Evolutionary conservation across 2,888 invertebrate species (phyloP).

Genomic region (Eristalis tenax): DNA sequence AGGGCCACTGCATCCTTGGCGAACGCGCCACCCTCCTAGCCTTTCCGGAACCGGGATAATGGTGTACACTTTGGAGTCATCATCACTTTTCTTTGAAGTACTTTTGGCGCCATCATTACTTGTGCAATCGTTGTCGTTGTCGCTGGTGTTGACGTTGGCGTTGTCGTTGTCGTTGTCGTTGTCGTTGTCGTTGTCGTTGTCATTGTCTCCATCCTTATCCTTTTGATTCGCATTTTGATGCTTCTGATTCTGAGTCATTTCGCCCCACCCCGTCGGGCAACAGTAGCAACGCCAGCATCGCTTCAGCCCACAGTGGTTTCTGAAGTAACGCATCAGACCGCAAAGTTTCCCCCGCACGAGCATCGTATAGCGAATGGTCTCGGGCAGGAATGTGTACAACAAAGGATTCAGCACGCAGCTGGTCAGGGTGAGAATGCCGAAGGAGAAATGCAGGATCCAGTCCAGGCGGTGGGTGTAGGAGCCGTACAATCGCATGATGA

Average conservation of each 20-base stretch:
- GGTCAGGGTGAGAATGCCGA: slow-evolving; percentile 82
- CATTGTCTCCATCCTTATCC: not conserved
- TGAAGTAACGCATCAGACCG: slow-evolving; percentile 60
- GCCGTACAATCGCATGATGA: slow-evolving; percentile 81
- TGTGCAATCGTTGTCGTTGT: slow-evolving; percentile 12
- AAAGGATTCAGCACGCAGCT: slow-evolving; percentile 84
- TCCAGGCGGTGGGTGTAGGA: slow-evolving; percentile 75
- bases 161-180: not conserved
- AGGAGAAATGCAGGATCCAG: slow-evolving; percentile 82
- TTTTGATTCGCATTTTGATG: slow-evolving; percentile 34
- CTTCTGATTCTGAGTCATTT: slow-evolving; percentile 15
- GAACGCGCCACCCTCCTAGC: slow-evolving; percentile 5
- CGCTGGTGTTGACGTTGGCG: not conserved
- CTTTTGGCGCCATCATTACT: slow-evolving; percentile 65
- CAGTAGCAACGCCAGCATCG: not conserved
- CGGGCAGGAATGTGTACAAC: slow-evolving; percentile 84
- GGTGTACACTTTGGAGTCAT: slow-evolving; percentile 55
- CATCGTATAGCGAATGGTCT: slow-evolving; percentile 79
- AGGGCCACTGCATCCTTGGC: not conserved
- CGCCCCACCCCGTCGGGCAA: slow-evolving; percentile 2
- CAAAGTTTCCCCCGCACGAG: slow-evolving; percentile 72
- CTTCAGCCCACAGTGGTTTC: not conserved
- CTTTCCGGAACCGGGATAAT: slow-evolving; percentile 37
- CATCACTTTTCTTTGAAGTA: slow-evolving; percentile 58
- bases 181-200: not conserved